Evolutionary conservation across 30 jellyfish, hydroid and myxozoan species (phyloP), one percentile per base, ranked within the genome.

Genomic region (Hydractinia echinata): DNA sequence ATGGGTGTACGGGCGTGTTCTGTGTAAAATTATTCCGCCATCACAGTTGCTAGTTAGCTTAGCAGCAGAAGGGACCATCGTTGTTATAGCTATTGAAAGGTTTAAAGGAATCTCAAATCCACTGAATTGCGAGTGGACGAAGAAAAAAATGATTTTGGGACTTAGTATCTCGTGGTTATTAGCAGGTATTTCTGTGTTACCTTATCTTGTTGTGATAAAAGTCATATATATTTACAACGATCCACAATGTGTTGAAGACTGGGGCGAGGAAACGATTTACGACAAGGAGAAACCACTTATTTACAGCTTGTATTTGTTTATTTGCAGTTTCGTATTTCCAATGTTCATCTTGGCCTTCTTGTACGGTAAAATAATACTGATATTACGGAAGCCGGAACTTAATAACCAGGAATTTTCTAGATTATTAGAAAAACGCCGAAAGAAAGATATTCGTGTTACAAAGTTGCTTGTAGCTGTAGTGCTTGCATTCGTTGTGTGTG

Each of bases 401-500:
- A 30, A 7, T 71, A 20, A 19, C 11, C 49, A 30, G 61, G 39
- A 58, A 19, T 3, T 71, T 10, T 30, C 39, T 20, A 4, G 54
- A 30, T 8, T 55, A 7, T 76, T 21, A n/a, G 54, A n/a, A 76
- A 76, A 76, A 18, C 74, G 84, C 15, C 74, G 76, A 48, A 52
- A 39, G 11, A 39, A 76, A 18, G 84, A 76, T 54, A 7, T 52
- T 14, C 51, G 84, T 7, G 77, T 76, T 1, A 76, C 76, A 4
- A 76, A 76, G 55, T 51, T 76, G 10, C 49, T 76, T 5, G 55
- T 53, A 48, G 51, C 55, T 20, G 84, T 76, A 19, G 77, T 76
- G 51, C 78, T 76, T 13, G 84, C 84, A 21, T 76, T 76, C 81
- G 49, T 54, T 51, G 10, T 76, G 7, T 76, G 84, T 54, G 84